These are phyloP conservation scores for Protomyctophum bolini DNA, from an alignment of 2,113 vertebrate species.

Conservation along the genomic window DNA sequence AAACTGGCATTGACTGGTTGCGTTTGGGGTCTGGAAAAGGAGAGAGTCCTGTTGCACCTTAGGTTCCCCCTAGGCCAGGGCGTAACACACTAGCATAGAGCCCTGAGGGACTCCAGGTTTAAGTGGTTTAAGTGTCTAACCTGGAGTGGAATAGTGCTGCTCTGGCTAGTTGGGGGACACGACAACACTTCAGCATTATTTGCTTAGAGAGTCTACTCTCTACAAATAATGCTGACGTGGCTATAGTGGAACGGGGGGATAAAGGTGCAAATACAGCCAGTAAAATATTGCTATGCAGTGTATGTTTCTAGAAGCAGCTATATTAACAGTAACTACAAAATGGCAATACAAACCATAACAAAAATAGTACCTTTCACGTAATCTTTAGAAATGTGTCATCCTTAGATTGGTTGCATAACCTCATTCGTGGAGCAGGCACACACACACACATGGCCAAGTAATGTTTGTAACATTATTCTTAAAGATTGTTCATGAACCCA, in stretches of 20 bases:
- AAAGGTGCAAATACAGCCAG: no score
- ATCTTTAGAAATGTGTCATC: constrained; percentile 49
- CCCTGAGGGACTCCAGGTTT: no score
- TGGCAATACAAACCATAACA: neutral
- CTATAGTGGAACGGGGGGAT: no score
- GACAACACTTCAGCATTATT: constrained; percentile 3
- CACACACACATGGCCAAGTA: constrained; percentile 25
- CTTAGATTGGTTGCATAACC: constrained; percentile 16
- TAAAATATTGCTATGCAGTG: neutral
- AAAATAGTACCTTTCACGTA: constrained; percentile 46
- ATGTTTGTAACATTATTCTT: constrained; percentile 7
- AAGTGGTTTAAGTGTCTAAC: no score
- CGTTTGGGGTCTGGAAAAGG: no score
- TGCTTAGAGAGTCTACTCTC: neutral
- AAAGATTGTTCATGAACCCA: no score
- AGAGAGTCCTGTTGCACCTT: no score
- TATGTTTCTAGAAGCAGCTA: neutral
- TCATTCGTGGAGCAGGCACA: constrained; percentile 14
- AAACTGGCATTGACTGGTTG: no score
- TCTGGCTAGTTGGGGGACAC: constrained; percentile 10
- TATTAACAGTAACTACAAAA: neutral
- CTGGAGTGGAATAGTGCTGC: neutral
- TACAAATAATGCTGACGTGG: no score
- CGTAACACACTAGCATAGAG: no score
- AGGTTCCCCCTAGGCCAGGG: no score